Percentiles rank a stretch among this genome's conserved stretches.
Conservation (phyloP, 37 sponge, comb jelly and placozoan genomes). For the Agelas oroides region DNA sequence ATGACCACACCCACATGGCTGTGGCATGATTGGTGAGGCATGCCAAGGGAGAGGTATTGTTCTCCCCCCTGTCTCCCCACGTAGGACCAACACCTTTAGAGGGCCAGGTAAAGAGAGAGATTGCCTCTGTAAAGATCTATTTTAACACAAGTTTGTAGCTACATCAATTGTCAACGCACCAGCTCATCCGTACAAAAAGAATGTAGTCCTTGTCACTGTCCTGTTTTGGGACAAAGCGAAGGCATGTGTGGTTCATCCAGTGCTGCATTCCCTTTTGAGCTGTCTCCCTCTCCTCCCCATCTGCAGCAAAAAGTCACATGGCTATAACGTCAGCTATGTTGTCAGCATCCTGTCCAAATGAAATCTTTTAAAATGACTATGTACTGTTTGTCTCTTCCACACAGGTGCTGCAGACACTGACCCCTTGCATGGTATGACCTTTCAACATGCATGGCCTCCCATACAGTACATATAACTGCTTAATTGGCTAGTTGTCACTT, state of each 20-base stretch:
- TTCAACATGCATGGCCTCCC: too few species aligned
- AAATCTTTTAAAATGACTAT: too few species aligned
- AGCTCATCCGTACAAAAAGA: constrained; percentile 8
- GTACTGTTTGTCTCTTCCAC: too few species aligned
- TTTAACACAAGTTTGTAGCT: background rate
- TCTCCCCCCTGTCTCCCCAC: constrained; percentile 65
- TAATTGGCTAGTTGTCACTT: too few species aligned
- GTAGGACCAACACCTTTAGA: constrained; percentile 62
- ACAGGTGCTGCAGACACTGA: too few species aligned
- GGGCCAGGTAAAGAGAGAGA: background rate
- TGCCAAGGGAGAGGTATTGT: constrained; percentile 49
- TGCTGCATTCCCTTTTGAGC: constrained; percentile 29
- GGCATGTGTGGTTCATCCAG: constrained; percentile 70
- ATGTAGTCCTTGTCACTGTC: constrained; percentile 51
- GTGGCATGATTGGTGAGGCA: constrained; percentile 8
- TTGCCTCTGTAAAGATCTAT: background rate
- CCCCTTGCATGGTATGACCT: too few species aligned
- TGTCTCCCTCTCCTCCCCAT: background rate
- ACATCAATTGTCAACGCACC: background rate
- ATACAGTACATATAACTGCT: too few species aligned
- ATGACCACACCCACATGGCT: constrained; percentile 51
- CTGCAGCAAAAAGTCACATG: too few species aligned
- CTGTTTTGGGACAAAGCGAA: constrained; percentile 50
- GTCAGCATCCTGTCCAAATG: too few species aligned
- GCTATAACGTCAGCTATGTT: too few species aligned